Evolutionary conservation across 2,888 invertebrate species (phyloP).

Genomic region (Lasius platythorax): DNA sequence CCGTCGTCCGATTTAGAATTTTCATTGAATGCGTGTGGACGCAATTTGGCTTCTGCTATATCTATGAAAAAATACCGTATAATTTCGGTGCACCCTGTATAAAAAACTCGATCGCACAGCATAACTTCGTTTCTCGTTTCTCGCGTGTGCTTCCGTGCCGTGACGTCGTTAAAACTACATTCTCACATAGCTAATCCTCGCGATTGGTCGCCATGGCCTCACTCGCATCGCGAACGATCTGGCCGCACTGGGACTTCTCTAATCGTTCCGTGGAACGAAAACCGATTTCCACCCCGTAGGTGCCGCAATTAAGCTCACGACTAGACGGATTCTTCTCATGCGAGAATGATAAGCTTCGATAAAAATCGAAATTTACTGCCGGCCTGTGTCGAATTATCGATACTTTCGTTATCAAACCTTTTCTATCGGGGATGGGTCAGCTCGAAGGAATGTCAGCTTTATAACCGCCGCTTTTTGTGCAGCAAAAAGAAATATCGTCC

Average conservation of each 20-base stretch:
- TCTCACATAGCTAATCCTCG: slow-evolving; percentile 63
- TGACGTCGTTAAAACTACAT: slow-evolving; percentile 72
- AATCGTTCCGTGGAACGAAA: slow-evolving; percentile 48
- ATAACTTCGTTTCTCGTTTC: slow-evolving; percentile 61
- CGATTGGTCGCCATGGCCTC: slow-evolving; percentile 70
- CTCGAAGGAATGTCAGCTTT: slow-evolving; percentile 42
- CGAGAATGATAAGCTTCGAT: slow-evolving; percentile 31
- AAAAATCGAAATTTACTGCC: slow-evolving; percentile 9
- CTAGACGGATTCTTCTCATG: neutral
- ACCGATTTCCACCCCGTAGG: slow-evolving; percentile 41
- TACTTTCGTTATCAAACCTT: slow-evolving; percentile 43
- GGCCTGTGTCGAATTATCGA: slow-evolving; percentile 31
- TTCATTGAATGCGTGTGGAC: neutral
- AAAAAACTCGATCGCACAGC: slow-evolving; percentile 29
- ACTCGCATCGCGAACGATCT: slow-evolving; percentile 43
- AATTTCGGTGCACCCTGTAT: neutral
- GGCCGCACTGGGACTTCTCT: slow-evolving; percentile 44
- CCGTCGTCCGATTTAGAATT: neutral
- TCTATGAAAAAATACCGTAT: neutral
- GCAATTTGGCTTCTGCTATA: neutral
- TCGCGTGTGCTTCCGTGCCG: slow-evolving; percentile 70
- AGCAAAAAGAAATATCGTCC: slow-evolving; percentile 32
- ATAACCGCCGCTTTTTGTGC: slow-evolving; percentile 34
- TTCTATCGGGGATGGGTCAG: slow-evolving; percentile 22
- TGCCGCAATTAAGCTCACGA: slow-evolving; percentile 46